Base-by-base conservation (phyloP, 2,888 invertebrate genomes). In the Chrysolina oricalcia region DNA sequence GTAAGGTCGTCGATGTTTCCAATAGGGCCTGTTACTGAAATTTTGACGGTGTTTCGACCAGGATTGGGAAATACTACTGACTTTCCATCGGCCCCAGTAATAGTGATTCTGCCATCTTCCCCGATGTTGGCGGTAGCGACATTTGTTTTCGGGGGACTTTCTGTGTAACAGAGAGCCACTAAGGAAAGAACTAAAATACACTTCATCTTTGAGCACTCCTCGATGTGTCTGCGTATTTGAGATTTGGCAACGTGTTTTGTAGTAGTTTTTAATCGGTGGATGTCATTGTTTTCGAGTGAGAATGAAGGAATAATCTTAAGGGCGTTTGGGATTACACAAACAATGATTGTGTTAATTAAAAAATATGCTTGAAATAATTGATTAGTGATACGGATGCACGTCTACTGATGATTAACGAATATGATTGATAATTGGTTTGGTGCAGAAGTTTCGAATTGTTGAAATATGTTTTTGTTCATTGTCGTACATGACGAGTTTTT, bases 81-180 rank as follows among this genome's bases (percentile, higher is more conserved):
- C 48, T 77, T 82, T 10, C 83, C 83, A 46, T 69, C 70, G 9
- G 72, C 73, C 2, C 70, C 75, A n/a, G 66, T 73, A 56, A 84
- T 80, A 27, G 80, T 64, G 62, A 84, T 81, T 53, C 77, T 83
- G n/a, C 82, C 82, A 70, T 83, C 83, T 19, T 81, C 80, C 72
- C 76, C 74, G 62, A 83, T 73, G 46, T 72, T 70, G 23, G 83
- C 76, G 50, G 68, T 76, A 67, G 76, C 79, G 15, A 68, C 69
- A 9, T 74, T 68, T 17, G 68, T 40, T n/a, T 35, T 63, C 21
- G 63, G 10, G 48, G 77, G 78, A 65, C 73, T 23, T 27, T 27
- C 27, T 23, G 76, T 79, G 63, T 71, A 78, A 70, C 70, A 74
- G 59, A 75, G 75, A 13, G 74, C 79, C 15, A 79, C 70, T 19